Conservation (phyloP, 2,113 vertebrate species). For the Proteles cristata region DNA sequence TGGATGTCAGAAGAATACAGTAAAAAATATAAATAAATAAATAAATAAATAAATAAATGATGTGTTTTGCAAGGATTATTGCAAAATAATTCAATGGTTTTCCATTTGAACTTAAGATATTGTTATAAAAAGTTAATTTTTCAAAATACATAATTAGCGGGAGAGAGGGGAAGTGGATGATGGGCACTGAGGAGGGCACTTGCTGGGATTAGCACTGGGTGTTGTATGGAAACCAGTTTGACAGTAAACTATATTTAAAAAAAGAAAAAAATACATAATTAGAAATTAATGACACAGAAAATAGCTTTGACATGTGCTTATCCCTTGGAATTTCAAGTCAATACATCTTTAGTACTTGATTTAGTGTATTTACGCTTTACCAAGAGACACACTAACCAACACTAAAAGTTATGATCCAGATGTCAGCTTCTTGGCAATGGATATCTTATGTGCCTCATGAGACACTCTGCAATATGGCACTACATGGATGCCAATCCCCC, state of each 20-base stretch:
- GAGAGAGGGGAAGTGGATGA: no score
- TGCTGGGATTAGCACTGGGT: no score
- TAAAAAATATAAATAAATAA: neutral
- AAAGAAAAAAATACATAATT: slow-evolving; percentile 38
- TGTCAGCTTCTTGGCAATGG: slow-evolving; percentile 27
- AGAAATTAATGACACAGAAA: slow-evolving; percentile 60
- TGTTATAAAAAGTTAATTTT: neutral
- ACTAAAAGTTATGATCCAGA: slow-evolving; percentile 70
- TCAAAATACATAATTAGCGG: slow-evolving; percentile 39
- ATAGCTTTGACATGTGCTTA: slow-evolving; percentile 26
- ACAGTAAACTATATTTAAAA: no score
- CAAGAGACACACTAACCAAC: neutral
- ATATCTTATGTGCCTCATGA: neutral
- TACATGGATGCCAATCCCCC: neutral
- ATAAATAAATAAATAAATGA: no score
- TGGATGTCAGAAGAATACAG: neutral
- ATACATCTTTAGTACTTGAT: slow-evolving; percentile 51
- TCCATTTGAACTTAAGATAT: neutral
- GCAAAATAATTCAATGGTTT: neutral
- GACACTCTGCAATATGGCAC: neutral
- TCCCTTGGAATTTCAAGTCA: slow-evolving; percentile 26
- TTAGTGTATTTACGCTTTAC: slow-evolving; percentile 38
- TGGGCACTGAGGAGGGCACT: no score
- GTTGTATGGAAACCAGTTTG: no score
- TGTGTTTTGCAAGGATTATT: neutral